A percentile compares a stretch with the other conserved stretches of the same genome.
Conservation (phyloP, 2,888 invertebrate genomes). For the Temnothorax unifasciatus region DNA sequence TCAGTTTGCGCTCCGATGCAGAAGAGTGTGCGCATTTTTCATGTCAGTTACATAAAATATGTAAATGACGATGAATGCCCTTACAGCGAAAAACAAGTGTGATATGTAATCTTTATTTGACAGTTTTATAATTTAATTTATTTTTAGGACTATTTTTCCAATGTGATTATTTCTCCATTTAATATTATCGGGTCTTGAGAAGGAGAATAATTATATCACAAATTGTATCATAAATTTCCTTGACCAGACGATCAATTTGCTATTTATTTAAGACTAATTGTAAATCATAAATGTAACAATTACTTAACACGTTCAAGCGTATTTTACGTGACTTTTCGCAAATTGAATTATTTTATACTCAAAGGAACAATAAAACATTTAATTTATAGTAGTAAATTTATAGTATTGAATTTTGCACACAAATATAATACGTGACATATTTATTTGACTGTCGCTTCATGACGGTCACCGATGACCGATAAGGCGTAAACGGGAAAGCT, state of each 20-base stretch:
- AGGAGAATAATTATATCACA: not conserved
- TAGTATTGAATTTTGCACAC: too few species aligned
- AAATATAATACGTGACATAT: too few species aligned
- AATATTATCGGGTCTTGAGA: not conserved
- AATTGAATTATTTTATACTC: too few species aligned
- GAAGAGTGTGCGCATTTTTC: conserved; percentile 5
- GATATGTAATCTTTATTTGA: conserved; percentile 28
- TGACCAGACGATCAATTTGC: not conserved
- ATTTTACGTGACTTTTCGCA: too few species aligned
- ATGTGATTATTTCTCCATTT: not conserved
- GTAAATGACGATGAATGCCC: not conserved
- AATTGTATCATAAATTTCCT: not conserved
- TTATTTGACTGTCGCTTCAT: too few species aligned
- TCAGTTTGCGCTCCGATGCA: conserved; percentile 7
- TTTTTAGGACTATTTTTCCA: not conserved
- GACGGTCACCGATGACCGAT: too few species aligned
- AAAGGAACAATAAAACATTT: too few species aligned
- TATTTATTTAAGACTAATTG: not conserved
- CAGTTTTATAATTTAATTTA: not conserved
- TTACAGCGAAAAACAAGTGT: not conserved
- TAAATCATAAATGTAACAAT: not conserved
- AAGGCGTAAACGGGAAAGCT: too few species aligned
- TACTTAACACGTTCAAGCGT: too few species aligned
- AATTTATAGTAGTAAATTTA: too few species aligned
- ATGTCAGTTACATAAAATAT: conserved; percentile 23